Evolutionary conservation across 2,888 invertebrate genomes (phyloP).

Genomic region (Xylota segnis): DNA sequence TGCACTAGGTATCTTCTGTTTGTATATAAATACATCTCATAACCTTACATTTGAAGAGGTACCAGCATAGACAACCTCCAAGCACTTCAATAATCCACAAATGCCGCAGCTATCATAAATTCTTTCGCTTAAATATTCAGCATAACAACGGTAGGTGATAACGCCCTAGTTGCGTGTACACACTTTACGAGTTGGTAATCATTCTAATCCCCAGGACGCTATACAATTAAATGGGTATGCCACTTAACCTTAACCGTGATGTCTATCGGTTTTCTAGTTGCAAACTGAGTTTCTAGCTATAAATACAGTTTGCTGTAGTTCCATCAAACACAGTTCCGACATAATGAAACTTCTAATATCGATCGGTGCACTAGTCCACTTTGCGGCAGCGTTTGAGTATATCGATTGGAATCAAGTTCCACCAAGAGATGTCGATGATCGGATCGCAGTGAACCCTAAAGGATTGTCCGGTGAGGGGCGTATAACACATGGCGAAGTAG

Average conservation of each 20-base stretch:
- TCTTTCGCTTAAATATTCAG: slow-evolving; percentile 18
- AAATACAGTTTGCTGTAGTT: slow-evolving; percentile 1
- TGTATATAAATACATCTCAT: not conserved
- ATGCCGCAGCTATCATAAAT: not conserved
- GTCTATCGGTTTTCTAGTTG: slow-evolving; percentile 6
- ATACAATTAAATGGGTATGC: not conserved
- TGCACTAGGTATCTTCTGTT: not conserved
- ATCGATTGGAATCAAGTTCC: slow-evolving; percentile 54
- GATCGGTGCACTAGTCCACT: not conserved
- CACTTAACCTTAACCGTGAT: slow-evolving; percentile 44
- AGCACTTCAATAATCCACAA: slow-evolving; percentile 6
- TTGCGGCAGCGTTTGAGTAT: not conserved
- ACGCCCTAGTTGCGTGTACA: not conserved
- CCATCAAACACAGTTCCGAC: not conserved
- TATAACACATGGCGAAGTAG: slow-evolving; percentile 80
- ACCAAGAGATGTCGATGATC: slow-evolving; percentile 50
- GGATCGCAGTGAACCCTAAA: slow-evolving; percentile 1
- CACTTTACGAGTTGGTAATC: slow-evolving; percentile 17
- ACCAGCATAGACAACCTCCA: slow-evolving; percentile 15
- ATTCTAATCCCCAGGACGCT: slow-evolving; percentile 21
- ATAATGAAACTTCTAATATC: not conserved
- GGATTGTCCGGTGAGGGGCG: slow-evolving; percentile 77
- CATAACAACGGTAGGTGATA: slow-evolving; percentile 28
- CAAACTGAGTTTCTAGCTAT: not conserved
- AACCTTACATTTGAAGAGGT: not conserved